A percentile compares a stretch with the other conserved stretches of the same genome.
Evolutionary conservation across 30 jellyfish, hydroid and myxozoan genomes (phyloP).

Genomic region (Aurelia aurita complex sp. Pacific): DNA sequence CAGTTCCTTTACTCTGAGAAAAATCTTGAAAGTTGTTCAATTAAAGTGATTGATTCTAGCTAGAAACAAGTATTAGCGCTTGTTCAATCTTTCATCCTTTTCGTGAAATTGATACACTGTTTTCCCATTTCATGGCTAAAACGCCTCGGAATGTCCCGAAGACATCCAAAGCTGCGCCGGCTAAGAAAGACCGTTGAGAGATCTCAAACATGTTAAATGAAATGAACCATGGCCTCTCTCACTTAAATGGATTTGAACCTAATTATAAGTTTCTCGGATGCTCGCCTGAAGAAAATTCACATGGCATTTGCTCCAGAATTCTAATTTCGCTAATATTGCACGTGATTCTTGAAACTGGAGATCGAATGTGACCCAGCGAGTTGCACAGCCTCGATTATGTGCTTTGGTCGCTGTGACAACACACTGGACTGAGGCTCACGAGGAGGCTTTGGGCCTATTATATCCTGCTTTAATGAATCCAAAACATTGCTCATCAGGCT

Average conservation of each 20-base stretch:
- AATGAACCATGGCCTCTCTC: conserved; percentile 24
- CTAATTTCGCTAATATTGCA: too few species aligned
- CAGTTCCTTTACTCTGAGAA: too few species aligned
- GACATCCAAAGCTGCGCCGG: conserved; percentile 10
- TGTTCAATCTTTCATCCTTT: conserved; percentile 40
- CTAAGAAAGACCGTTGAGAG: conserved; percentile 22
- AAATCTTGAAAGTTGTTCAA: too few species aligned
- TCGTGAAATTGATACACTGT: conserved; percentile 36
- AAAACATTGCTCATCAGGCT: too few species aligned
- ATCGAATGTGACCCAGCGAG: too few species aligned
- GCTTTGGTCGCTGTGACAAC: too few species aligned
- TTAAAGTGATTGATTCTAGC: neutral
- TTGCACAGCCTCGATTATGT: too few species aligned
- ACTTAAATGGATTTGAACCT: conserved; percentile 25
- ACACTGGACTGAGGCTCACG: too few species aligned
- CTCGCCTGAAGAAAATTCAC: neutral
- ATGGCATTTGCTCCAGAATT: too few species aligned
- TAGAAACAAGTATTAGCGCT: conserved; percentile 38
- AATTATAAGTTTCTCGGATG: conserved; percentile 11
- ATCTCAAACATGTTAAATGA: conserved; percentile 31
- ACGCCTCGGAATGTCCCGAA: conserved; percentile 21
- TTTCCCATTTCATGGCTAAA: conserved; percentile 6
- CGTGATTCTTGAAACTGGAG: too few species aligned
- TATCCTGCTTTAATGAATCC: too few species aligned
- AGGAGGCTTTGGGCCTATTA: too few species aligned